phyloP scores from a whole-genome alignment of 2,113 vertebrate species.

The Anguilla japonica region DNA sequence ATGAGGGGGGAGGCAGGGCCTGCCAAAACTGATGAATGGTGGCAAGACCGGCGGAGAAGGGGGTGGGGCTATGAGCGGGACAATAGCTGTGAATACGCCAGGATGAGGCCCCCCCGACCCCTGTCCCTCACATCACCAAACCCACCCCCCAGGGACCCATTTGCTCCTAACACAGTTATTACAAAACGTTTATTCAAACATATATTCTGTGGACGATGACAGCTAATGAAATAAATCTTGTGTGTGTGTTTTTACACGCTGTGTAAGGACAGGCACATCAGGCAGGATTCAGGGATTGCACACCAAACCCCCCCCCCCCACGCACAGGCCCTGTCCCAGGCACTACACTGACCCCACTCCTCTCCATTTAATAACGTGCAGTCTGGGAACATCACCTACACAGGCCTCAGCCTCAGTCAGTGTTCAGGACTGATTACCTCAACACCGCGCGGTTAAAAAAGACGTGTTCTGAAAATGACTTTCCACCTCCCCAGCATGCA shows the following conservation, averaged over 20 bases:
- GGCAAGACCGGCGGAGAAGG: slow-evolving; percentile 78
- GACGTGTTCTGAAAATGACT: slow-evolving; percentile 33
- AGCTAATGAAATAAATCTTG: slow-evolving; percentile 93
- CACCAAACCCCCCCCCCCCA: neutral
- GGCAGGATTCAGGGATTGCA: neutral
- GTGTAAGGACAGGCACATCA: slow-evolving; percentile 68
- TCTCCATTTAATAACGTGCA: slow-evolving; percentile 54
- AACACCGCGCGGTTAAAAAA: slow-evolving; percentile 9
- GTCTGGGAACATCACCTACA: slow-evolving; percentile 11
- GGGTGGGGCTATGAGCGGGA: slow-evolving; percentile 62
- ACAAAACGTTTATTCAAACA: slow-evolving; percentile 95
- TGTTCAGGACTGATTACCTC: too few species aligned
- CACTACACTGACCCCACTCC: neutral
- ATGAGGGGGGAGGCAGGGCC: slow-evolving; percentile 80
- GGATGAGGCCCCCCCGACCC: slow-evolving; percentile 80
- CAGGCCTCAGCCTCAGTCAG: too few species aligned
- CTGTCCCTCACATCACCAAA: neutral
- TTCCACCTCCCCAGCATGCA: slow-evolving; percentile 21
- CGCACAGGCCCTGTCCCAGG: neutral
- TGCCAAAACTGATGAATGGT: slow-evolving; percentile 92
- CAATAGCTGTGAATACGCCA: slow-evolving; percentile 85
- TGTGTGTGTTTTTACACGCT: slow-evolving; percentile 84
- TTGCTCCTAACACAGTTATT: slow-evolving; percentile 91
- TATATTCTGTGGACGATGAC: slow-evolving; percentile 91
- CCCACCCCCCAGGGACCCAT: slow-evolving; percentile 82